These are phyloP conservation scores for Prosopocoilus inquinatus DNA, from an alignment of 2,888 invertebrate species.

Conservation along the genomic window DNA sequence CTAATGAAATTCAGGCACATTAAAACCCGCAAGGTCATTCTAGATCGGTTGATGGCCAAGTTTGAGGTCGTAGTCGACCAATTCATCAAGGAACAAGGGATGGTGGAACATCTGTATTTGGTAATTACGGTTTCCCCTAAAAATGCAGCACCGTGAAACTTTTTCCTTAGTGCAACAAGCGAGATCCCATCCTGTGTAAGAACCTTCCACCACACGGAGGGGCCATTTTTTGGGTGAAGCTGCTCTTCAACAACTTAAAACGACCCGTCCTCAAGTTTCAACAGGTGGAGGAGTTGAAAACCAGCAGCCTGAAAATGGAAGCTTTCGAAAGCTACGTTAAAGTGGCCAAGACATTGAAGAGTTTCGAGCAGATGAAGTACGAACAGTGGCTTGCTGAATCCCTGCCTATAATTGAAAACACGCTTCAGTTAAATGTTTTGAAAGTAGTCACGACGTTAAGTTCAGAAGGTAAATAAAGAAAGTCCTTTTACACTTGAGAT, in stretches of 20 bases:
- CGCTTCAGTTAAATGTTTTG: conserved; percentile 69
- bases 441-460: conserved; percentile 46
- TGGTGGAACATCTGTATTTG: conserved; percentile 68
- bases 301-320: conserved; percentile 70
- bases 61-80: conserved; percentile 83
- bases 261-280: conserved; percentile 77
- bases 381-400: conserved; percentile 69
- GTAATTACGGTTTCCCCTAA: conserved; percentile 48
- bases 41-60: conserved; percentile 72
- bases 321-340: conserved; percentile 77
- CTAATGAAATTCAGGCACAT: conserved; percentile 77
- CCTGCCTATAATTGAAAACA: conserved; percentile 61
- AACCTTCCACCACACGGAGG: conserved; percentile 81
- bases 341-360: conserved; percentile 71
- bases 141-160: background rate
- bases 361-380: conserved; percentile 72
- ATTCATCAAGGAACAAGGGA: conserved; percentile 78
- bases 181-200: conserved; percentile 67
- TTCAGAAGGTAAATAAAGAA: conserved; percentile 21
- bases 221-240: conserved; percentile 81
- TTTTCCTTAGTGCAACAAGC: conserved; percentile 55
- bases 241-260: conserved; percentile 76
- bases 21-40: conserved; percentile 72
- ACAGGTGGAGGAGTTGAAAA: conserved; percentile 70
- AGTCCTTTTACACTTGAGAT: background rate